phyloP scores from a whole-genome alignment of 2,113 vertebrate species.

The Excalfactoria chinensis region DNA sequence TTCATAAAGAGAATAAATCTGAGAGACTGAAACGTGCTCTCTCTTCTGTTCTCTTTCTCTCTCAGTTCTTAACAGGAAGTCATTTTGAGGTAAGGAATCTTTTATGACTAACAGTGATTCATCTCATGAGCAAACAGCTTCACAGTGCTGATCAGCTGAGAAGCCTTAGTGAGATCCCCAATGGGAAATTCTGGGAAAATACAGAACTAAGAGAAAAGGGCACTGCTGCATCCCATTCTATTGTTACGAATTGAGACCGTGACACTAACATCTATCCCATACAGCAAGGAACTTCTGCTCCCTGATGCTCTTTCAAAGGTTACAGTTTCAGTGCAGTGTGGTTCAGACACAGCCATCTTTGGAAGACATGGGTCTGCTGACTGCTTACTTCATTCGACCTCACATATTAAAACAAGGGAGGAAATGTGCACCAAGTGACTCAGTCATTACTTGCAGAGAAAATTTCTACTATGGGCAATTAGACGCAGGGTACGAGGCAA shows the following conservation, averaged over 20 bases:
- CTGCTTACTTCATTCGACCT: neutral
- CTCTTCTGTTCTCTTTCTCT: neutral
- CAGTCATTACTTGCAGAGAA: neutral
- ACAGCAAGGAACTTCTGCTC: neutral
- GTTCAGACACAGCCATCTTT: neutral
- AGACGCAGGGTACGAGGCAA: neutral
- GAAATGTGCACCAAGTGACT: slow-evolving; percentile 8
- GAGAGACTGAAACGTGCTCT: neutral
- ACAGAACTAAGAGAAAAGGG: neutral
- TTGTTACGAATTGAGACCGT: neutral
- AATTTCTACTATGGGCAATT: neutral
- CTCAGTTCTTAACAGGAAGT: slow-evolving; percentile 19
- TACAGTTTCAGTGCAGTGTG: neutral
- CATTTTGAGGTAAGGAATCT: neutral
- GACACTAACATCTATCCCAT: neutral
- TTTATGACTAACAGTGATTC: slow-evolving; percentile 61
- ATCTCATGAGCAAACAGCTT: slow-evolving; percentile 25
- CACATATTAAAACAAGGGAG: neutral
- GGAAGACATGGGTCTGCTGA: slow-evolving; percentile 5
- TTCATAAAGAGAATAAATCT: neutral
- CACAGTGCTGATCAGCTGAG: neutral
- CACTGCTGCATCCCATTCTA: neutral
- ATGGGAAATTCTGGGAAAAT: neutral
- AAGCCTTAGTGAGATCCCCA: neutral
- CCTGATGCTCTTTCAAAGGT: neutral